phyloP scores from a whole-genome alignment of 2,113 vertebrate species.

The Nannospalax galili region DNA sequence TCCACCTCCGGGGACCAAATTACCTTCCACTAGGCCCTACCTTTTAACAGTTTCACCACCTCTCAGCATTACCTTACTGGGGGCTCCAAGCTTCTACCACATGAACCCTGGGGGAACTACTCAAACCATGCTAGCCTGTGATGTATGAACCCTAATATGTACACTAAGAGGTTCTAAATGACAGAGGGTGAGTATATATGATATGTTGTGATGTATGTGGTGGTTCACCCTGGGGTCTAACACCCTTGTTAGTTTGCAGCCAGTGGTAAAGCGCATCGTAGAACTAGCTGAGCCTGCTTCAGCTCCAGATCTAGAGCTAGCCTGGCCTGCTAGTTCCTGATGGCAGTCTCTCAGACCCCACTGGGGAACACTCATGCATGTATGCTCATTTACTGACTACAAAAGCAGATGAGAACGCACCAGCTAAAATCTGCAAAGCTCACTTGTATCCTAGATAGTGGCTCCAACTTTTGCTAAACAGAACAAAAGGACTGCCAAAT shows the following conservation, averaged over 20 bases:
- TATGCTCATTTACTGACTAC: accelerated
- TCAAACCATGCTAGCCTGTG: not conserved
- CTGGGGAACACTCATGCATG: not conserved
- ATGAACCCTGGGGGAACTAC: not conserved
- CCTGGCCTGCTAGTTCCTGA: not conserved
- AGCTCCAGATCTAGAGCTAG: not conserved
- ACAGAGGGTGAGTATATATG: too few species aligned
- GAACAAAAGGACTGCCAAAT: constrained; percentile 43
- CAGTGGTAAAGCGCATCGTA: not conserved
- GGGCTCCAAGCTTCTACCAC: not conserved
- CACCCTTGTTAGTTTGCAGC: not conserved
- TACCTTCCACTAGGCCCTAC: too few species aligned
- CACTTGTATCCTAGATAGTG: not conserved
- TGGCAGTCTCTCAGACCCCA: not conserved
- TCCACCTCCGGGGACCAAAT: not conserved
- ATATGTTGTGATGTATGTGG: too few species aligned
- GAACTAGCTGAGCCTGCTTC: not conserved
- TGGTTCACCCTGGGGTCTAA: not conserved
- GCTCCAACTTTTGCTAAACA: constrained; percentile 42
- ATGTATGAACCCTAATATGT: too few species aligned
- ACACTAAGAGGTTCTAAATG: too few species aligned
- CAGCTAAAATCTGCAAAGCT: not conserved
- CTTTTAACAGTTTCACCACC: not conserved
- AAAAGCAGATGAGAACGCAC: not conserved
- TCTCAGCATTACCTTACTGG: not conserved